Evolutionary conservation across 2,888 invertebrate species (phyloP), one percentile per base, ranked within the genome.

Genomic region (Amphiduros pacificus): DNA sequence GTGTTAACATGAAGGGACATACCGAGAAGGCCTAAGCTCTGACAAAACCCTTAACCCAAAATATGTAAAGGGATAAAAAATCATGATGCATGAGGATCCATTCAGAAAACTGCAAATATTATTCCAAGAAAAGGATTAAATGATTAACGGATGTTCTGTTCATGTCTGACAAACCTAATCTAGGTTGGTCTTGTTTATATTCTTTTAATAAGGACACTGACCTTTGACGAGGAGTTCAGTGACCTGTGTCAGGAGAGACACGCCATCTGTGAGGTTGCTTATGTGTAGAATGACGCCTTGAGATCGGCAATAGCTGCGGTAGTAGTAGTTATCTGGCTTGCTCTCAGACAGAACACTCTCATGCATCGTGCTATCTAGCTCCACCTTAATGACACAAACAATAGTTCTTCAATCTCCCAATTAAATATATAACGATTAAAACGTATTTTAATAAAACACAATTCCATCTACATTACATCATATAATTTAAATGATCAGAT

Each of bases 271-370:
- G 6, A 77, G 64, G 53, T 71, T 66, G 41, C 69, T 72, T 29
- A 75, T 64, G 53, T 74, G 72, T 17, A 68, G 65, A 1, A 76
- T 63, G 11, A 77, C 66, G 5, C 64, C 65, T 59, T 73, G 73
- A 9, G 67, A 70, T 31, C 74, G 64, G 20, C 63, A 56, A 61
- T 76, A 77, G 56, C 68, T 71, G 26, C 67, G 65, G 20, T 65
- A 62, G 59, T 74, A 75, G 58, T 67, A 74, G 20, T 71, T 68
- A 1, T 67, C 53, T 4, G 52, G 59, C 28, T 65, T 65, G 14
- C 41, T 57, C 32, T 63, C 66, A n/a, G 68, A 65, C 31, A 69
- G 65, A 9, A n/a, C 31, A 32, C 53, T 59, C 50, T 76, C 76
- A 52, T 68, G 50, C 61, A 73, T 54, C 28, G 70, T 70, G 6